A percentile compares a stretch with the other conserved stretches of the same genome.
These are phyloP conservation scores for Drosophila azteca DNA, from an alignment of 1,140 invertebrate genomes.

Conservation along the genomic window DNA sequence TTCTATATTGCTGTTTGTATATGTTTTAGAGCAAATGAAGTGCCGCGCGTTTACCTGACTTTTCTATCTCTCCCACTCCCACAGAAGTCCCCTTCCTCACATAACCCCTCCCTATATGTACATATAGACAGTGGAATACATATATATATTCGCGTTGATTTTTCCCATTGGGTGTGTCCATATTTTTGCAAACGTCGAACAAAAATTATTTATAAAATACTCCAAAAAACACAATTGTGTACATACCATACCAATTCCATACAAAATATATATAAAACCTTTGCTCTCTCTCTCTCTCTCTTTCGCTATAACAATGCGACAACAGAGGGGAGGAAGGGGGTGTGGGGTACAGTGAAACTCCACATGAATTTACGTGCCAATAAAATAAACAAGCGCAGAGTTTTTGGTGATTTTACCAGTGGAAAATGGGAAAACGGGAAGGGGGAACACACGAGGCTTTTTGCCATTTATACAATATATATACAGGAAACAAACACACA, in stretches of 20 bases:
- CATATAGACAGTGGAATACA: no score
- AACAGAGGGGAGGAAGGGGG: slow-evolving; percentile 5
- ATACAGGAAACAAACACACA: slow-evolving; percentile 18
- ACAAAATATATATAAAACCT: slow-evolving; percentile 47
- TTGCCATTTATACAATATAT: slow-evolving; percentile 44
- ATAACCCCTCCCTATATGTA: no score
- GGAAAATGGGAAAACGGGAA: slow-evolving; percentile 27
- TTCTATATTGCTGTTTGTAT: no score
- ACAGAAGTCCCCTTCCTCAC: no score
- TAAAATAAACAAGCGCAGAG: slow-evolving; percentile 78
- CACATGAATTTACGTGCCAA: slow-evolving; percentile 81
- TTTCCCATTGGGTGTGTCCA: slow-evolving; percentile 55
- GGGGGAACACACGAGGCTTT: slow-evolving; percentile 50
- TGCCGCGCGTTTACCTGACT: no score
- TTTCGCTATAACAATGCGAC: slow-evolving; percentile 8
- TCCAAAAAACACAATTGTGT: slow-evolving; percentile 46
- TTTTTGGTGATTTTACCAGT: slow-evolving; percentile 73
- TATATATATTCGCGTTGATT: slow-evolving; percentile 3
- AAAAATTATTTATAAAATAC: slow-evolving; percentile 76
- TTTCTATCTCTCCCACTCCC: no score
- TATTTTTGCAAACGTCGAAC: slow-evolving; percentile 49
- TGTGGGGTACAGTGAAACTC: slow-evolving; percentile 12
- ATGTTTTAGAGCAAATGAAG: no score
- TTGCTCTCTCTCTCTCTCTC: slow-evolving; percentile 2
- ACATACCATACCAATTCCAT: slow-evolving; percentile 33